Conservation (phyloP, 2,888 invertebrate species). For the Tetanocera ferruginea region DNA sequence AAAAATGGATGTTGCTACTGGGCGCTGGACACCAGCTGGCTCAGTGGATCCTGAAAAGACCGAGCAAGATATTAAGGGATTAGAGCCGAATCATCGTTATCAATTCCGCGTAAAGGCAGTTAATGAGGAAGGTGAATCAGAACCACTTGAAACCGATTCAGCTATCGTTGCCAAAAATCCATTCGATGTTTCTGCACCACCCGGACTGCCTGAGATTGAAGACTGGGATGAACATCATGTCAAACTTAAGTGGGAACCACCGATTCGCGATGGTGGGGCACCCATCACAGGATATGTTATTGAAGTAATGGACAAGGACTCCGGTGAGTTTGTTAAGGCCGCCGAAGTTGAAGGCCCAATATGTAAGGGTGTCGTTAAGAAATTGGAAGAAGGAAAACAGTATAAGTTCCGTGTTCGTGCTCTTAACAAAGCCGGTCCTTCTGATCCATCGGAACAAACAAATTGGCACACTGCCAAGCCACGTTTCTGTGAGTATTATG, state of each 20-base stretch:
- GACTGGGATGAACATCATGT: conserved; percentile 94
- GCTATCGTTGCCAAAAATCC: conserved; percentile 97
- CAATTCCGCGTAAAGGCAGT: conserved; percentile 97
- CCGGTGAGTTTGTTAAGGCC: conserved; percentile 86
- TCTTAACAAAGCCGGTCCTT: conserved; percentile 94
- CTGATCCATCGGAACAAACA: conserved; percentile 92
- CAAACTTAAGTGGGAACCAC: conserved; percentile 91
- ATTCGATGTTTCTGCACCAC: conserved; percentile 88
- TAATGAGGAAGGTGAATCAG: conserved; percentile 97
- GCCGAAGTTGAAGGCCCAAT: conserved; percentile 86
- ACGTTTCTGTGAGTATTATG: conserved; percentile 81
- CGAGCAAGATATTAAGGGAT: conserved; percentile 84
- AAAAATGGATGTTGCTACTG: conserved; percentile 91
- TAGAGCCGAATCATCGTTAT: conserved; percentile 96
- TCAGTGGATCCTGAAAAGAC: conserved; percentile 85
- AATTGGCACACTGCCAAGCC: conserved; percentile 92
- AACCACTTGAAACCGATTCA: conserved; percentile 91
- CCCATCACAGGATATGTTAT: conserved; percentile 94
- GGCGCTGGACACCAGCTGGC: conserved; percentile 90
- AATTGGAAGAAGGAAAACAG: conserved; percentile 93
- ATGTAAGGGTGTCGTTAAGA: conserved; percentile 89
- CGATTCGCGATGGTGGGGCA: conserved; percentile 91
- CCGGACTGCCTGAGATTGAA: conserved; percentile 90
- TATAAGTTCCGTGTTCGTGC: conserved; percentile 97
- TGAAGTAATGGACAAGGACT: conserved; percentile 91